A percentile compares a stretch with the other conserved stretches of the same genome.
Evolutionary conservation across 2,113 vertebrate species (phyloP).

Genomic region (Trogon surrucura): DNA sequence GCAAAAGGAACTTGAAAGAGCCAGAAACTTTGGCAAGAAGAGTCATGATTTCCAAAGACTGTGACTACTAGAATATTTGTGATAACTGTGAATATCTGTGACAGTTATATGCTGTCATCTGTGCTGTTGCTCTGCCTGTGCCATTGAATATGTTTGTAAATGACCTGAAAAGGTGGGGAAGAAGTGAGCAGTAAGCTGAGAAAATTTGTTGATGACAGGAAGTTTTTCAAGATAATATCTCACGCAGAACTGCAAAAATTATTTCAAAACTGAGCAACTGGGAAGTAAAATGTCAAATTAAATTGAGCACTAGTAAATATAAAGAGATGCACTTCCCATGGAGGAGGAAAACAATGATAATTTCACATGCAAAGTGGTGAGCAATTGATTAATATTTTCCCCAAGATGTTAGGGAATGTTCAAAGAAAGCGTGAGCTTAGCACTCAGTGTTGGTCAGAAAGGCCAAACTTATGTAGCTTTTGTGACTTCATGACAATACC

Average conservation of each 20-base stretch:
- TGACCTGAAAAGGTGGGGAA: not conserved
- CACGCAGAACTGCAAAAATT: not conserved
- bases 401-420: not conserved
- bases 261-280: not conserved
- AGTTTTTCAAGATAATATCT: not conserved
- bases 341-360: not conserved
- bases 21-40: not conserved
- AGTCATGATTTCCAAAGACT: not conserved
- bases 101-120: not conserved
- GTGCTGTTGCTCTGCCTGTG: not conserved
- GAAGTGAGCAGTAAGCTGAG: not conserved
- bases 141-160: not conserved
- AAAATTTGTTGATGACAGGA: not conserved
- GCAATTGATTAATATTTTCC: not conserved
- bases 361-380: not conserved
- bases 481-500: not conserved
- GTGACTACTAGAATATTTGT: not conserved
- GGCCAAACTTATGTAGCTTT: not conserved
- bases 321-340: not conserved
- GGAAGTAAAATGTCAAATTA: not conserved
- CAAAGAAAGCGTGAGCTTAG: not conserved
- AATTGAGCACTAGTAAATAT: fast-evolving
- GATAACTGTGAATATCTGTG: not conserved
- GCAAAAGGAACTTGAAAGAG: not conserved
- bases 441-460: not conserved